A percentile compares a stretch with the other conserved stretches of the same genome.
Conservation (phyloP, 2,797 vertebrate species). For the Phataginus tetradactyla region DNA sequence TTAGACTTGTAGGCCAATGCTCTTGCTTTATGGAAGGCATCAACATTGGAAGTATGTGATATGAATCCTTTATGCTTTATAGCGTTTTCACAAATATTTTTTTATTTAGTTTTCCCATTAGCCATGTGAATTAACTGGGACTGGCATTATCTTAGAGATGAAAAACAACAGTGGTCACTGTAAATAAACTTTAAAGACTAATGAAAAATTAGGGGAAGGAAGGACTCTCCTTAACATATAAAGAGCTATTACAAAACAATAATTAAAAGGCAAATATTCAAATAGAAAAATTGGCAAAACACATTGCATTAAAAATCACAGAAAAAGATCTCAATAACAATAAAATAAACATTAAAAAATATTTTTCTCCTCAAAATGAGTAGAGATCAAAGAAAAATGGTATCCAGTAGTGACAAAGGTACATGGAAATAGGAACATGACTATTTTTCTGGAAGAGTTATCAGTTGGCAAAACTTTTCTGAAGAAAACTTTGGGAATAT, state of each 20-base stretch:
- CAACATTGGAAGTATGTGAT: neutral
- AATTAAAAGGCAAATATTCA: slow-evolving; percentile 28
- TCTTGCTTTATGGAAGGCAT: neutral
- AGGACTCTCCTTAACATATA: neutral
- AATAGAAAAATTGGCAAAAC: slow-evolving; percentile 21
- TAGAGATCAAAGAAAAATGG: slow-evolving; percentile 14
- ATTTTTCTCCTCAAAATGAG: slow-evolving; percentile 9
- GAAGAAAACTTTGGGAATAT: slow-evolving; percentile 35
- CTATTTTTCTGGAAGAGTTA: neutral
- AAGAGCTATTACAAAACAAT: neutral
- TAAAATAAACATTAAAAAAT: slow-evolving; percentile 32
- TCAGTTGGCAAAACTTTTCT: slow-evolving; percentile 30
- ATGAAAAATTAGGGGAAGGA: neutral
- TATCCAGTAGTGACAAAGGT: neutral
- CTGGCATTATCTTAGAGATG: neutral
- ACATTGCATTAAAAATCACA: neutral
- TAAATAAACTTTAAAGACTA: slow-evolving; percentile 45
- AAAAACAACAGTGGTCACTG: neutral
- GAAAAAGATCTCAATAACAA: neutral
- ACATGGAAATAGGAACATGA: neutral
- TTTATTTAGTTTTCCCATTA: neutral
- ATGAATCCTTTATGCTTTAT: neutral
- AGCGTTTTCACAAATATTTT: slow-evolving; percentile 30
- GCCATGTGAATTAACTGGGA: neutral
- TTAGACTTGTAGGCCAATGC: neutral